Conservation (phyloP, 2,888 invertebrate genomes). For the Tribolium freemani region DNA sequence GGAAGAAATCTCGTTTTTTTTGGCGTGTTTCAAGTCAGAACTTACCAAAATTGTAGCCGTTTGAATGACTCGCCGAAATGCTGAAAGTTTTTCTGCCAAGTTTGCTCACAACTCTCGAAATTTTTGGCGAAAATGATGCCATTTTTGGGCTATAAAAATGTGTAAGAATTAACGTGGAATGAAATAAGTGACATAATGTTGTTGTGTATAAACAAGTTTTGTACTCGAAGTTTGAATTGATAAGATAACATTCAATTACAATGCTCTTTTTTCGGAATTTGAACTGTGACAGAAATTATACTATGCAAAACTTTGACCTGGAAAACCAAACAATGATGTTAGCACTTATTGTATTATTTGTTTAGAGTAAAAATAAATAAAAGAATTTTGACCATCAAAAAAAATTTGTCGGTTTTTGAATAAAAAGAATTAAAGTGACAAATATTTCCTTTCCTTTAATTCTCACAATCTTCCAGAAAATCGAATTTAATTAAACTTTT, state of each 20-base stretch:
- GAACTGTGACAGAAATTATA: background rate
- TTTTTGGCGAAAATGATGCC: background rate
- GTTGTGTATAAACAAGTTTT: background rate
- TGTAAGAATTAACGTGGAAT: background rate
- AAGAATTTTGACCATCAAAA: constrained; percentile 59
- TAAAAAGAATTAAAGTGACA: too few relatives aligned
- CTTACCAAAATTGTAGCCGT: constrained; percentile 53
- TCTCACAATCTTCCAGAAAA: too few relatives aligned
- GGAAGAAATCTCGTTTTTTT: background rate
- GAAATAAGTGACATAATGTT: background rate
- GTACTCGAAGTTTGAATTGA: background rate
- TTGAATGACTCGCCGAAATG: constrained; percentile 4
- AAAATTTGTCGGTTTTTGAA: too few relatives aligned
- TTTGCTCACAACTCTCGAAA: background rate
- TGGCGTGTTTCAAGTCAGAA: background rate
- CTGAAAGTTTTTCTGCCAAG: background rate
- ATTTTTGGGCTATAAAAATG: background rate
- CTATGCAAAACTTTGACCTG: background rate
- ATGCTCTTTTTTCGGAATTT: background rate
- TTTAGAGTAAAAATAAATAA: constrained; percentile 12
- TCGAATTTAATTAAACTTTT: too few relatives aligned
- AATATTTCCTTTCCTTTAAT: too few relatives aligned
- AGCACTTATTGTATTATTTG: too few relatives aligned
- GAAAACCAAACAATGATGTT: too few relatives aligned
- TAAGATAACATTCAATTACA: background rate